A percentile compares a stretch with the other conserved stretches of the same genome.
phyloP scores from a whole-genome alignment of 1,140 invertebrate genomes.

The Lordiphosa mommai region DNA sequence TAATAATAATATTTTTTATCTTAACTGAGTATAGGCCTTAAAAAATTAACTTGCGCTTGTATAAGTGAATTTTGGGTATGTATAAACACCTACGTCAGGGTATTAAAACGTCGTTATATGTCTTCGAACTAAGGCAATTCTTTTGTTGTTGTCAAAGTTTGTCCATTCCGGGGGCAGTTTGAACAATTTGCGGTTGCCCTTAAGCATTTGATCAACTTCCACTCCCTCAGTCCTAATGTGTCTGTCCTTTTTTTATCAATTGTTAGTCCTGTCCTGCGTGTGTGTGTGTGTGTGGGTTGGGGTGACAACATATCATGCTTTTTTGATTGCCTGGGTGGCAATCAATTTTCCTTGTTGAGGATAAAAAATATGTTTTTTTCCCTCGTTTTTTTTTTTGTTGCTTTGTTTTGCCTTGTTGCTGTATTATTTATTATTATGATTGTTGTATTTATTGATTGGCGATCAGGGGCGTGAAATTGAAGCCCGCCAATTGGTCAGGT shows the following conservation, averaged over 20 bases:
- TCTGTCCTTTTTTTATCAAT: conserved; percentile 54
- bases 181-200: conserved; percentile 62
- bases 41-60: too few species aligned
- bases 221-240: neutral
- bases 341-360: neutral
- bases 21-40: too few species aligned
- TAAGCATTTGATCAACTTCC: conserved; percentile 43
- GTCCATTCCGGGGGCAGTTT: conserved; percentile 60
- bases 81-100: too few species aligned
- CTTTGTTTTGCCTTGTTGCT: conserved; percentile 20
- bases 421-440: conserved; percentile 25
- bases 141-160: conserved; percentile 5
- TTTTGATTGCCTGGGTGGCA: conserved; percentile 65
- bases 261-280: conserved; percentile 58
- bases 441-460: conserved; percentile 67
- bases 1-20: too few species aligned
- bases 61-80: too few species aligned
- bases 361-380: conserved; percentile 56
- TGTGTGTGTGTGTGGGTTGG: conserved; percentile 10
- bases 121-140: too few species aligned
- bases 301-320: conserved; percentile 54
- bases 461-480: conserved; percentile 57
- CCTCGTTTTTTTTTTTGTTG: conserved; percentile 6
- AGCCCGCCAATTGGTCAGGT: conserved; percentile 47
- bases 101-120: too few species aligned